These are phyloP conservation scores for Geodia barretti DNA, from an alignment of 37 sponge, comb jelly and placozoan genomes.

Conservation along the genomic window DNA sequence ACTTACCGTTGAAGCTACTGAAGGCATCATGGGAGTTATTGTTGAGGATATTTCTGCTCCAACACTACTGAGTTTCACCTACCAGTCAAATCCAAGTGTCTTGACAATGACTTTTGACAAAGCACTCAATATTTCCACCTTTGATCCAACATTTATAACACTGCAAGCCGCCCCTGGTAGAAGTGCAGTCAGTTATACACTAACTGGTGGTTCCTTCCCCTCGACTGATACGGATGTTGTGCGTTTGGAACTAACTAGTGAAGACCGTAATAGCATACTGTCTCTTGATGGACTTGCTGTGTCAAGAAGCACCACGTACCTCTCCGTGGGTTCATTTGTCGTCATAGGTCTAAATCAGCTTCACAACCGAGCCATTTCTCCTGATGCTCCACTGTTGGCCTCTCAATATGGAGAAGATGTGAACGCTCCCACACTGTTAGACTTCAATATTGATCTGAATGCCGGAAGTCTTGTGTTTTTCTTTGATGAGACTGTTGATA, in stretches of 20 bases:
- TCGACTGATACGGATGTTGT: slow-evolving; percentile 19
- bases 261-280: slow-evolving; percentile 64
- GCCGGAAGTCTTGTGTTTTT: slow-evolving; percentile 58
- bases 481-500: slow-evolving; percentile 70
- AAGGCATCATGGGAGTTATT: slow-evolving; percentile 32
- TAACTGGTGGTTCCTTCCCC: slow-evolving; percentile 67
- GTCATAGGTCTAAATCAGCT: slow-evolving; percentile 62
- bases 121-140: slow-evolving; percentile 59
- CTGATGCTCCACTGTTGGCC: slow-evolving; percentile 41
- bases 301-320: slow-evolving; percentile 58
- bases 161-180: slow-evolving; percentile 56
- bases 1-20: slow-evolving; percentile 9
- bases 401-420: slow-evolving; percentile 53
- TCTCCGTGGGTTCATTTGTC: slow-evolving; percentile 64
- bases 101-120: slow-evolving; percentile 77
- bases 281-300: slow-evolving; percentile 52
- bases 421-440: slow-evolving; percentile 44
- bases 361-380: slow-evolving; percentile 38
- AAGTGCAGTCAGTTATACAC: slow-evolving; percentile 47
- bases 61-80: slow-evolving; percentile 46
- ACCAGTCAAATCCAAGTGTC: slow-evolving; percentile 69
- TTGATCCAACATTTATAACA: slow-evolving; percentile 73
- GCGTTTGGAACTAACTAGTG: slow-evolving; percentile 34
- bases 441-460: slow-evolving; percentile 77
- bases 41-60: slow-evolving; percentile 61